Evolutionary conservation across 2,888 invertebrate genomes (phyloP).

Genomic region (Oegoconia quadripuncta): DNA sequence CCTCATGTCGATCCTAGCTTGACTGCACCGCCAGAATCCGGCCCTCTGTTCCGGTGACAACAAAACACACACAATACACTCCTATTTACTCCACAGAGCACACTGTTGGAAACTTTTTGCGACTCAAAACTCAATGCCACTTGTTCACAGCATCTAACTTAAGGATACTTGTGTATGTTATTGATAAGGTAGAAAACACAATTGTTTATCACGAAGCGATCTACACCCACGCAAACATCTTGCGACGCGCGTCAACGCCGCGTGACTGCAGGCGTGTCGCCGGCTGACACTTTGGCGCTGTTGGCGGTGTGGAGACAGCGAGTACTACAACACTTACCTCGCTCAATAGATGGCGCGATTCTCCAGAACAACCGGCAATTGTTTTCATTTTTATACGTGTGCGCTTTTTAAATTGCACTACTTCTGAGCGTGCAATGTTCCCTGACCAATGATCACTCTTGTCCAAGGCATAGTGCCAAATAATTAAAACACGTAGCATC

Average conservation of each 20-base stretch:
- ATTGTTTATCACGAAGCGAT: conserved; percentile 67
- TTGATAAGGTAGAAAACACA: conserved; percentile 64
- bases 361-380: too few species aligned
- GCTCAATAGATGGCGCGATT: conserved; percentile 52
- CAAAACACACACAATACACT: conserved; percentile 65
- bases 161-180: conserved; percentile 45
- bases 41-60: conserved; percentile 57
- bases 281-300: conserved; percentile 69
- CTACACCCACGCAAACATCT: conserved; percentile 71
- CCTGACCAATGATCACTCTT: too few species aligned
- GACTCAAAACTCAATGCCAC: conserved; percentile 27
- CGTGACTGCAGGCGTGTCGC: conserved; percentile 75
- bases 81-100: conserved; percentile 53
- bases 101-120: conserved; percentile 38
- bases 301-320: conserved; percentile 27
- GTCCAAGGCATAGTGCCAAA: too few species aligned
- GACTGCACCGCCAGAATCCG: conserved; percentile 70
- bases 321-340: conserved; percentile 34
- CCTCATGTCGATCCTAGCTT: conserved; percentile 71
- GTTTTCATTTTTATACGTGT: too few species aligned
- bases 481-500: too few species aligned
- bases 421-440: too few species aligned
- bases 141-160: conserved; percentile 36
- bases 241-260: conserved; percentile 75
- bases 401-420: too few species aligned